Percentiles rank a stretch among this genome's conserved stretches.
Conservation (phyloP, 2,797 vertebrate species). For the Chelidonichthys spinosus region DNA sequence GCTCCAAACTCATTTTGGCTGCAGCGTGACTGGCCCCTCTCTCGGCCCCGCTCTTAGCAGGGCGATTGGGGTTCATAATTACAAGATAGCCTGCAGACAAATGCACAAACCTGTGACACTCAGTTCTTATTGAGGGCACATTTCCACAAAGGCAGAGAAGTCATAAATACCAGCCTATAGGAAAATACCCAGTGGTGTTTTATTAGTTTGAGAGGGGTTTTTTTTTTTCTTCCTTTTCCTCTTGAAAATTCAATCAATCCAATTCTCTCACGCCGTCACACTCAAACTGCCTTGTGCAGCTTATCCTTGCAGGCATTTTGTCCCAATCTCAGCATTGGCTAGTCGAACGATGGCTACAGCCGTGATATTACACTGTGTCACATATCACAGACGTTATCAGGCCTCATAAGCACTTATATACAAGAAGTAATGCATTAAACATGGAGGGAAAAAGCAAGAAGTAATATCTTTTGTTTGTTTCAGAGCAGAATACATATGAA, state of each 20-base stretch:
- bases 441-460: slow-evolving; percentile 57
- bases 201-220: slow-evolving; percentile 71
- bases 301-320: slow-evolving; percentile 74
- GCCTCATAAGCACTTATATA: slow-evolving; percentile 78
- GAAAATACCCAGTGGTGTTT: slow-evolving; percentile 74
- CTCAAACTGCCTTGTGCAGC: slow-evolving; percentile 54
- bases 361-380: slow-evolving; percentile 71
- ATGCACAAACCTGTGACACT: slow-evolving; percentile 57
- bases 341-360: slow-evolving; percentile 55
- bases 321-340: slow-evolving; percentile 57
- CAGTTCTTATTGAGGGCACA: slow-evolving; percentile 66
- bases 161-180: slow-evolving; percentile 76
- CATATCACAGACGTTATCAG: slow-evolving; percentile 67
- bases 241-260: slow-evolving; percentile 83
- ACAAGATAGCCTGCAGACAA: slow-evolving; percentile 74
- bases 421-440: slow-evolving; percentile 80
- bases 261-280: slow-evolving; percentile 65
- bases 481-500: slow-evolving; percentile 75
- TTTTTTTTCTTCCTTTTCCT: slow-evolving; percentile 56
- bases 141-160: slow-evolving; percentile 60
- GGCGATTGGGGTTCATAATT: slow-evolving; percentile 67
- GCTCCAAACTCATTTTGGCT: slow-evolving; percentile 64
- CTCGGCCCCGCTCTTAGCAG: slow-evolving; percentile 49
- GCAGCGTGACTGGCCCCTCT: slow-evolving; percentile 56
- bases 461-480: slow-evolving; percentile 82